Conservation (phyloP, 2,888 invertebrate species). For the Cataglyphis cursor region DNA sequence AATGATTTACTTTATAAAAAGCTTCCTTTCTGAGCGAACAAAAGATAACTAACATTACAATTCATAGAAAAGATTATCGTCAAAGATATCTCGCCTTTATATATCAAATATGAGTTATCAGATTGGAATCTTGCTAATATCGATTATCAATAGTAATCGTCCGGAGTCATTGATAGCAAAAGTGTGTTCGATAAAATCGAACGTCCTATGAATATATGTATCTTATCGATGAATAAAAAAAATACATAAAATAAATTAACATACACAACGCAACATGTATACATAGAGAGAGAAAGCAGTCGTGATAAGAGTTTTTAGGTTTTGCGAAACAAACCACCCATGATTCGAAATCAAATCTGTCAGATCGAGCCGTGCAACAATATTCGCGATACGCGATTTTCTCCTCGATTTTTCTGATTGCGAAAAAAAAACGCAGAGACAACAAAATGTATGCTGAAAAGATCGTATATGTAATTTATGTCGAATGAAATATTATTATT, state of each 20-base stretch:
- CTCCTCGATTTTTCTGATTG: not conserved
- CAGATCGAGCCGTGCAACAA: too few species aligned
- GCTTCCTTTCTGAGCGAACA: not conserved
- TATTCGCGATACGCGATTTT: constrained; percentile 8
- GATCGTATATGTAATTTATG: not conserved
- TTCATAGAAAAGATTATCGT: not conserved
- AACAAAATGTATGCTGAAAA: not conserved
- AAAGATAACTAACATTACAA: not conserved
- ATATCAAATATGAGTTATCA: not conserved
- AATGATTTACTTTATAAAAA: not conserved
- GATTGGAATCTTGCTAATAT: not conserved
- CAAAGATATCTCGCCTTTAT: not conserved
- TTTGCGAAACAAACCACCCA: too few species aligned
- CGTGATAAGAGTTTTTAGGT: too few species aligned
- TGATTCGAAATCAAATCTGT: too few species aligned
- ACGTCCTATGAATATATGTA: not conserved
- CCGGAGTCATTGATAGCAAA: not conserved
- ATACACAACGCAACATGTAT: not conserved
- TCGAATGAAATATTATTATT: not conserved
- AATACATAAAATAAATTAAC: not conserved
- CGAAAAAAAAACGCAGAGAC: not conserved
- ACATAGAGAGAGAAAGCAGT: too few species aligned
- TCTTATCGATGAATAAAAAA: not conserved
- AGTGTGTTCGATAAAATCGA: not conserved
- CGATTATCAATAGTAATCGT: not conserved